Evolutionary conservation across 2,888 invertebrate species (phyloP), one percentile per base, ranked within the genome.

Genomic region (Anodontia alba): DNA sequence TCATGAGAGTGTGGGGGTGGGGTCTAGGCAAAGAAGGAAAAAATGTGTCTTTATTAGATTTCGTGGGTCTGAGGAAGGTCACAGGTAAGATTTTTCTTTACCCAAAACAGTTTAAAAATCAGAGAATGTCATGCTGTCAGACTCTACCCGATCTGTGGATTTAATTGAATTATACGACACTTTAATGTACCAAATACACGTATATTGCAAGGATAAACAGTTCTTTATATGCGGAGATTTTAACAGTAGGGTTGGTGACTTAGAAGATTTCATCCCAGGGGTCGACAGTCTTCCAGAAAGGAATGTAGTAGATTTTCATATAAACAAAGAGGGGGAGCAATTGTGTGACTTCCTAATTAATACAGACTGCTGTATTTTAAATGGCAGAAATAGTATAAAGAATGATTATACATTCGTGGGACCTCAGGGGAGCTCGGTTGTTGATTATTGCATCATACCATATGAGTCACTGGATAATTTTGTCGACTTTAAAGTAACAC

Each of bases 391-490:
- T 15, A 29, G 5, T 17, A 20, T 67, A 10, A 33, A 20, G n/a
- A 67, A 75, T 46, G 68, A 75, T 68, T 75, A 43, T 46, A 75
- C 75, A 29, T 36, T 38, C 38, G 29, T 75, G 29, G 67, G 67
- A 17, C 17, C 67, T 3, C 26, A 33, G n/a, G 75, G 68, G n/a
- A 31, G 29, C 20, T 26, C 70, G 23, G 69, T 76, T 33, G 69
- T 70, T 15, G 69, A 69, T 23, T 49, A 76, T 54, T 68, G 69
- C 36, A 8, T 76, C 15, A 46, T 49, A 15, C 49, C 49, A 10
- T 49, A 49, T 49, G 49, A 49, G 20, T 10, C 10, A 5, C 8
- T 49, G 12, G 12, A 68, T 23, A 17, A 42, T 38, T 76, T 26
- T 38, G 10, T 20, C 20, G 36, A 51, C 29, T 76, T 76, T 68